Percentiles rank a stretch among this genome's conserved stretches.
Conservation (phyloP, 35 echinoderm and acorn worm species). For the Apostichopus japonicus region DNA sequence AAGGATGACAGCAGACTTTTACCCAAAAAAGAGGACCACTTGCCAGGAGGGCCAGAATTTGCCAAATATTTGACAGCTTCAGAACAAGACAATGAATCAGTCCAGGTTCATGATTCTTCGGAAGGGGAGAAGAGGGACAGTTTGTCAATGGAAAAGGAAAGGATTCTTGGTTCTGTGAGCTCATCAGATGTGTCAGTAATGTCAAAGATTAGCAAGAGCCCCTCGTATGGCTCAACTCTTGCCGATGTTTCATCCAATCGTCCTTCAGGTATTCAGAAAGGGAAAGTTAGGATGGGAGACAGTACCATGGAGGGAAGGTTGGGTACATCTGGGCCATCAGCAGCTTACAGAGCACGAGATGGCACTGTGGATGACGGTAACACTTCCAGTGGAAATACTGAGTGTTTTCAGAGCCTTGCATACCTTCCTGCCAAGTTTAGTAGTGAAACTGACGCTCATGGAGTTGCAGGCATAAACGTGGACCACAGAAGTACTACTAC, state of each 20-base stretch:
- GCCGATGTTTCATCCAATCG: neutral
- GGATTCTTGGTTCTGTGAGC: neutral
- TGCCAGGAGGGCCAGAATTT: neutral
- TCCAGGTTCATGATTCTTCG: neutral
- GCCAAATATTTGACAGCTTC: constrained; percentile 35
- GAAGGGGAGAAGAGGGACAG: neutral
- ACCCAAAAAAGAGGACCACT: neutral
- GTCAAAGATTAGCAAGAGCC: neutral
- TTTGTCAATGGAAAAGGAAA: neutral
- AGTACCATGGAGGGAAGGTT: neutral
- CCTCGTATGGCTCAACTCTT: neutral
- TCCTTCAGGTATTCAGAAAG: neutral
- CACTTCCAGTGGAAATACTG: neutral
- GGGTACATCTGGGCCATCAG: neutral
- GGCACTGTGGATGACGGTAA: neutral
- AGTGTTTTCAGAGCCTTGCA: neutral
- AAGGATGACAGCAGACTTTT: neutral
- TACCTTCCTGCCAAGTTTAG: no score
- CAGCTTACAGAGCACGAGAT: neutral
- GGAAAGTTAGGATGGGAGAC: neutral
- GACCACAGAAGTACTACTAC: neutral
- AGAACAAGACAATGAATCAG: neutral
- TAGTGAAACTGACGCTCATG: no score
- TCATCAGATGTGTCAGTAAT: neutral
- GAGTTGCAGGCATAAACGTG: no score